Evolutionary conservation across 2,888 invertebrate species (phyloP), one percentile per base, ranked within the genome.

Genomic region (Cataglyphis livida): DNA sequence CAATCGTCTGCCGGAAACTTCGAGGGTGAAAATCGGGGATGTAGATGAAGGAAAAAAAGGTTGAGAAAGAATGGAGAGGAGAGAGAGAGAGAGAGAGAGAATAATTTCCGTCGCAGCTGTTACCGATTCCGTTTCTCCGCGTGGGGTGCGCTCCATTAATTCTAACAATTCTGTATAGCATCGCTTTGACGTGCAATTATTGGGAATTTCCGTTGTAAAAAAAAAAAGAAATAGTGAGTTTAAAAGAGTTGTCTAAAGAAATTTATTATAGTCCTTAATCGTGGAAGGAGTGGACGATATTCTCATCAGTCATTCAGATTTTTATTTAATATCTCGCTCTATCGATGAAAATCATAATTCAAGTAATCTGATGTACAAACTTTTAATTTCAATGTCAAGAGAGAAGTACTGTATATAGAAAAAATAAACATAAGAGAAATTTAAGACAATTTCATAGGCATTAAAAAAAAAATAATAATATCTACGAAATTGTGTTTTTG

Each of bases 1-100:
- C 87, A 85, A 88, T 87, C 87, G 83, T 51, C 85, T 76, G 87
- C 84, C 89, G 87, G 87, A 85, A 88, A 87, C 88, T 87, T 86
- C 78, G 74, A 57, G 66, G 82, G 57, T 84, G 71, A 70, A 79
- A 61, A 68, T 64, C 38, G 62, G 25, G 41, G 70, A 44, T 54
- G 75, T 15, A 25, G 35, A n/a, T 15, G 3, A 21, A n/a, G 7
- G 9, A 25, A 32, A 35, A 57, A 62, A 35, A 41, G 44, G 32
- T 15, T 65, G 44, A 48, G n/a, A 44, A 32, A 48, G 12, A 44
- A 25, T 1, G 18, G 15, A 18, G 15, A 15, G 44, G 4, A 44
- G 38, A 61, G 48, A n/a, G 25, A n/a, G 51, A n/a, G 54, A 54
- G 41, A 35, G 28, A 62, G 38, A 81, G 25, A 12, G 51, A 71